Base-by-base conservation (phyloP, 2,888 invertebrate genomes). In the Aporophyla nigra region DNA sequence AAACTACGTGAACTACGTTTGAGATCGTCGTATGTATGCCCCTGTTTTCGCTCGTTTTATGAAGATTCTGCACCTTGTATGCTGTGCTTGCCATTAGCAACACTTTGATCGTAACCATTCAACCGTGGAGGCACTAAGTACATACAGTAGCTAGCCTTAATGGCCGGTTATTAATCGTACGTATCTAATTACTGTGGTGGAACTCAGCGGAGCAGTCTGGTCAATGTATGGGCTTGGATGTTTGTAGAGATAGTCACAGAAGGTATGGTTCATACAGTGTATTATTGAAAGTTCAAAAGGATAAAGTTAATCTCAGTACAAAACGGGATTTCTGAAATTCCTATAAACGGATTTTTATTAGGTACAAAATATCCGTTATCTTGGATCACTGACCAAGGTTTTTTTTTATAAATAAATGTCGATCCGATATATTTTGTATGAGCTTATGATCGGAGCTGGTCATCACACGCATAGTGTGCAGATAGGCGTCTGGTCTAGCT, bases 161-260 rank as follows among this genome's bases (percentile, higher is more conserved):
- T 86, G 68, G 70, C 61, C 16, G 58, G 86, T 76, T 84, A 82
- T 86, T 87, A 87, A 86, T 83, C 71, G 73, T 70, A 66, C 62
- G 68, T 84, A 88, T 86, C 78, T 75, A 81, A 83, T 87, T 84
- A 84, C 77, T 74, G 67, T 61, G 46, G 62, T 66, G 65, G 83
- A 69, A 68, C 88, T 73, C 80, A 71, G 84, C 74, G 63, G 79
- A 69, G 56, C 58, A 69, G 81, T 78, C 74, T 82, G 88, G 70
- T 80, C 77, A 82, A 79, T 80, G 74, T 65, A 72, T 72, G 49
- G 12, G 51, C 19, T 49, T 66, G 69, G 21, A 21, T 84, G 33
- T 12, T 16, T 56, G 14, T 2, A 12, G 14, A 61, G 2, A 27
- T 43, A 7, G n/a, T 10, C 14, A 14, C 71, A 85, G 74, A 66